Percentiles rank a stretch among this genome's conserved stretches.
phyloP scores from a whole-genome alignment of 2,888 invertebrate species.

The Epistrophe eligans region DNA sequence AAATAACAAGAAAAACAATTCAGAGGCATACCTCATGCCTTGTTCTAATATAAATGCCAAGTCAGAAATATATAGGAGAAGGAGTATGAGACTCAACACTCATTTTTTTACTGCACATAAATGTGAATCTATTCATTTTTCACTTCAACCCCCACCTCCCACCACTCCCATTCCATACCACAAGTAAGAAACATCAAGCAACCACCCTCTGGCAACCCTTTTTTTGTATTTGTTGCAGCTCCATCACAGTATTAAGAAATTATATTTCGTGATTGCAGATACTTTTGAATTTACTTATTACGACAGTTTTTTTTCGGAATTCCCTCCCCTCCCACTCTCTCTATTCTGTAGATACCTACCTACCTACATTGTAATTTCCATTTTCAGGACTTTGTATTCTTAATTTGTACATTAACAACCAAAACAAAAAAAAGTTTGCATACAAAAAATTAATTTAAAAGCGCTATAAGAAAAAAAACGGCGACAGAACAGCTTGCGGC shows the following conservation, averaged over 20 bases:
- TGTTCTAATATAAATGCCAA: constrained; percentile 56
- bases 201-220: constrained; percentile 35
- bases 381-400: constrained; percentile 70
- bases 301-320: constrained; percentile 67
- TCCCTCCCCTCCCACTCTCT: constrained; percentile 2
- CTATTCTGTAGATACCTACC: neutral
- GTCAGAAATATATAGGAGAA: constrained; percentile 32
- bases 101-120: constrained; percentile 52
- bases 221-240: constrained; percentile 40
- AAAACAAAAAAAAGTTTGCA: constrained; percentile 33
- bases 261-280: constrained; percentile 76
- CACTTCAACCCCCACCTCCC: neutral
- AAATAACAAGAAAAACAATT: constrained; percentile 10
- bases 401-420: constrained; percentile 64
- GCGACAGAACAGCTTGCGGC: constrained; percentile 72
- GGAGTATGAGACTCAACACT: constrained; percentile 62
- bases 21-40: constrained; percentile 28
- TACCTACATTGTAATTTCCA: constrained; percentile 62
- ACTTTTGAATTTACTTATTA: constrained; percentile 74
- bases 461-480: constrained; percentile 29
- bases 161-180: neutral
- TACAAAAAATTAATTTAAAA: constrained; percentile 39
- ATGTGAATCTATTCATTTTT: constrained; percentile 37
- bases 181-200: neutral
- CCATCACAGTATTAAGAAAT: constrained; percentile 66